phyloP scores from a whole-genome alignment of 2,797 vertebrate genomes.

The Aldrovandia affinis region DNA sequence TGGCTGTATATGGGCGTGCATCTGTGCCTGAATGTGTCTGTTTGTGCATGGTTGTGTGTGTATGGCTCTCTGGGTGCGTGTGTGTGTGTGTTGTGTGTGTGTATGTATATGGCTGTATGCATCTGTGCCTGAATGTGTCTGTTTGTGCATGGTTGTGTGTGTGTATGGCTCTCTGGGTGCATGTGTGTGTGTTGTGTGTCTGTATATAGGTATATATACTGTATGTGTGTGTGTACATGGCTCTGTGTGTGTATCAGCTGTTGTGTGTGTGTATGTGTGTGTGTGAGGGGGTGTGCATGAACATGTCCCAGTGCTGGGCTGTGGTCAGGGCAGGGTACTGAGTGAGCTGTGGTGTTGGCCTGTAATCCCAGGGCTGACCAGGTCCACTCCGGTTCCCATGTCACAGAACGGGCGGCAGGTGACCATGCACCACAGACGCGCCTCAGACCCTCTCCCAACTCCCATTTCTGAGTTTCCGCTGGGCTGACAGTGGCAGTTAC shows the following conservation, averaged over 20 bases:
- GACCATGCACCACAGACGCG: constrained; percentile 43
- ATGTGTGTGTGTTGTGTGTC: constrained; percentile 39
- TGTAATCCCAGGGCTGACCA: constrained; percentile 53
- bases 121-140: constrained; percentile 42
- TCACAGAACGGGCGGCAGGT: constrained; percentile 45
- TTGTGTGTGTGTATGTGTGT: constrained; percentile 82
- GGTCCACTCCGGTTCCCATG: constrained; percentile 49
- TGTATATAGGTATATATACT: not conserved
- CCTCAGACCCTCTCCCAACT: constrained; percentile 60
- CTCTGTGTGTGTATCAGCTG: constrained; percentile 67
- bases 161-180: not conserved
- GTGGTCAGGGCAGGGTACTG: constrained; percentile 46
- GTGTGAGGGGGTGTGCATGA: constrained; percentile 73
- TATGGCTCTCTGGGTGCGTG: not conserved
- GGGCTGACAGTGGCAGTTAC: constrained; percentile 57
- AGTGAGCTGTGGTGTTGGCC: constrained; percentile 56
- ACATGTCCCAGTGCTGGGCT: constrained; percentile 55
- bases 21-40: not conserved
- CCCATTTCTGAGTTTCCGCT: constrained; percentile 58
- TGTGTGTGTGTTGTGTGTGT: not conserved
- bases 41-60: not conserved
- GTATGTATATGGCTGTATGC: constrained; percentile 32
- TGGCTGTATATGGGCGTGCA: constrained; percentile 20
- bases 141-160: constrained; percentile 43
- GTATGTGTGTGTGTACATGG: constrained; percentile 25